A percentile compares a stretch with the other conserved stretches of the same genome.
These are phyloP conservation scores for Drosophila bifasciata DNA, from an alignment of 1,140 invertebrate genomes.

Conservation along the genomic window DNA sequence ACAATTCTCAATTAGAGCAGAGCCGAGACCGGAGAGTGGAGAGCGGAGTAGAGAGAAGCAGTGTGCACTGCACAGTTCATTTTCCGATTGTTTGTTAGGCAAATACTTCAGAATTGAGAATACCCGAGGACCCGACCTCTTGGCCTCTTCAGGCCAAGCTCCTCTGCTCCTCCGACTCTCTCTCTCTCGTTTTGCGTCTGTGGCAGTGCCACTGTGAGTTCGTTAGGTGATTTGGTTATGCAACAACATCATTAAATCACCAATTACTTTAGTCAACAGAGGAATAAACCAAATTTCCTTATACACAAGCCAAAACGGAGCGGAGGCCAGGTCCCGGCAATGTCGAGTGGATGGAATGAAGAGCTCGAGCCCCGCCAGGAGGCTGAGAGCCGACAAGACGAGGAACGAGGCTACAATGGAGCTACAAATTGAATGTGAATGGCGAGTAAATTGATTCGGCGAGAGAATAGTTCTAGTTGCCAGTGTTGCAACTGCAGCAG, in stretches of 20 bases:
- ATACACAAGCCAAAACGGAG: constrained; percentile 57
- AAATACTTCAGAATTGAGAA: constrained; percentile 73
- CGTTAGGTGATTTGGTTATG: constrained; percentile 83
- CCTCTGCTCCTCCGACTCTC: constrained; percentile 13
- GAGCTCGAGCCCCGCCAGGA: not conserved
- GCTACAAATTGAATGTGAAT: constrained; percentile 53
- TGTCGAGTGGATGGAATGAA: constrained; percentile 65
- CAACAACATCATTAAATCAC: constrained; percentile 83
- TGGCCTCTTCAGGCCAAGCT: no score
- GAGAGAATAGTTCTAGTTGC: not conserved
- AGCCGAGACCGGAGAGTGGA: constrained; percentile 17
- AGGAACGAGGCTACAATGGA: constrained; percentile 16
- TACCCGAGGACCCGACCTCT: constrained; percentile 39
- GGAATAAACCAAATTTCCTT: constrained; percentile 80
- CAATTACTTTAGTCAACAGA: constrained; percentile 82
- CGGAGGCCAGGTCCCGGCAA: constrained; percentile 14
- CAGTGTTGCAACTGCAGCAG: constrained; percentile 19
- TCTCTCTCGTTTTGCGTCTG: constrained; percentile 12
- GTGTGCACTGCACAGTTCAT: constrained; percentile 61
- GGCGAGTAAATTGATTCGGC: constrained; percentile 25
- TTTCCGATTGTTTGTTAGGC: constrained; percentile 78
- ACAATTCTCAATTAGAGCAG: constrained; percentile 79
- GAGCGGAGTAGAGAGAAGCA: not conserved
- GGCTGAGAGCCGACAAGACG: not conserved
- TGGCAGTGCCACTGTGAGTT: constrained; percentile 48